These are phyloP conservation scores for Carlito syrichta DNA, from an alignment of 2,113 vertebrate genomes.

Conservation along the genomic window DNA sequence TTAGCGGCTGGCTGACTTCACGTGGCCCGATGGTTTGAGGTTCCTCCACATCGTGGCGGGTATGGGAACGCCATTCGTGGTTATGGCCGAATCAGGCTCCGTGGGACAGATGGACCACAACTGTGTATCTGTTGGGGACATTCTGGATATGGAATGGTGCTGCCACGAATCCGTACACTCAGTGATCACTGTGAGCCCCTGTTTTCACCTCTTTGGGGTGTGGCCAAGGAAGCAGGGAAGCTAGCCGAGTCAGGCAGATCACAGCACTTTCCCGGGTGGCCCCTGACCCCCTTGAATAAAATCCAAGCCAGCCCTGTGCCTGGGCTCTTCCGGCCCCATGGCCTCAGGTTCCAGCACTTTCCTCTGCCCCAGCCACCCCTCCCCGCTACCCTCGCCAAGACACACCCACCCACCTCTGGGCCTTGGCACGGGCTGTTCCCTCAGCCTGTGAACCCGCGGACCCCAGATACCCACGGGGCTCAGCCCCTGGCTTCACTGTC, in stretches of 20 bases:
- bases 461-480: background rate
- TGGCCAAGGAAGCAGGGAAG: background rate
- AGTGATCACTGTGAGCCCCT: background rate
- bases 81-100: accelerated
- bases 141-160: background rate
- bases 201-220: background rate
- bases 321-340: accelerated
- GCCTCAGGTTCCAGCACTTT: background rate
- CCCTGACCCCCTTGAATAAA: background rate
- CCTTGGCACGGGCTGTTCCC: background rate
- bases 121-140: too few species aligned
- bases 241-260: background rate
- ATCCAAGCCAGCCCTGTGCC: background rate
- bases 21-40: accelerated
- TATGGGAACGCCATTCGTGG: too few species aligned
- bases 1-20: background rate
- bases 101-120: accelerated
- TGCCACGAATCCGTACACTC: accelerated
- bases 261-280: background rate
- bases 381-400: too few species aligned
- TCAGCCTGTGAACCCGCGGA: background rate
- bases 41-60: accelerated
- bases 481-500: background rate
- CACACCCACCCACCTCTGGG: accelerated
- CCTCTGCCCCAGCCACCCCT: background rate